Base-by-base conservation (phyloP, 2,113 vertebrate species). In the Xenus cinereus region DNA sequence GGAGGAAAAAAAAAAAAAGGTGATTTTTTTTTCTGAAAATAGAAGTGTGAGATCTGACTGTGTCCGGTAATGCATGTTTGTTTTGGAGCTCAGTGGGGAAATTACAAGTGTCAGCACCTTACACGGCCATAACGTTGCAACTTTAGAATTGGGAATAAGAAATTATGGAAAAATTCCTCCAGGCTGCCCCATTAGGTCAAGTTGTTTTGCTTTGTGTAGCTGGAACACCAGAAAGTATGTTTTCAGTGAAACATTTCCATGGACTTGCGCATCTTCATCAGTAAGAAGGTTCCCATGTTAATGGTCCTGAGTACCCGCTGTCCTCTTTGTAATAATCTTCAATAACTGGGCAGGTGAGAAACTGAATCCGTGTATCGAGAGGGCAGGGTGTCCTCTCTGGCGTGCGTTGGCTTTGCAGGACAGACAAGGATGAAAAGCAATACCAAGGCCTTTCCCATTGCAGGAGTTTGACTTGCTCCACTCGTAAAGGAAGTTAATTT, bases 1-100 rank as follows among this genome's bases (percentile, higher is more conserved):
- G n/a, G n/a, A 59, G 11, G 8, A 5, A 13, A 16, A 23, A 43
- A 57, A 46, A 8, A 41, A 9, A 51, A 24, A 26, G 6, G 11
- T 6, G 4, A 5, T 26, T 89, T 91, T 26, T 89, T 91, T 79
- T 76, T 45, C 41, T 63, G 51, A 32, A 62, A 74, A 71, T 10
- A 75, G 11, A 10, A 28, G 2, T 5, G 19, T 53, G 13, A 72
- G 32, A 59, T 81, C 68, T 74, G 84, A 22, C n/a, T 0, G 0
- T 19, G 35, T 12, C 28, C 0, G 0, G n/a, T 64, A 41, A 53
- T 45, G 41, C 4, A 0, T 0, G 0, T 32, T 41, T 13, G 4
- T 60, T 60, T 62, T 39, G 82, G 60, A 69, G n/a, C 46, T 69
- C 14, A 7, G 8, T 18, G 19, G 11, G 50, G n/a, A 74, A 77